A percentile compares a stretch with the other conserved stretches of the same genome.
Evolutionary conservation across 2,113 vertebrate species (phyloP).

Genomic region (Corvus moneduloides): DNA sequence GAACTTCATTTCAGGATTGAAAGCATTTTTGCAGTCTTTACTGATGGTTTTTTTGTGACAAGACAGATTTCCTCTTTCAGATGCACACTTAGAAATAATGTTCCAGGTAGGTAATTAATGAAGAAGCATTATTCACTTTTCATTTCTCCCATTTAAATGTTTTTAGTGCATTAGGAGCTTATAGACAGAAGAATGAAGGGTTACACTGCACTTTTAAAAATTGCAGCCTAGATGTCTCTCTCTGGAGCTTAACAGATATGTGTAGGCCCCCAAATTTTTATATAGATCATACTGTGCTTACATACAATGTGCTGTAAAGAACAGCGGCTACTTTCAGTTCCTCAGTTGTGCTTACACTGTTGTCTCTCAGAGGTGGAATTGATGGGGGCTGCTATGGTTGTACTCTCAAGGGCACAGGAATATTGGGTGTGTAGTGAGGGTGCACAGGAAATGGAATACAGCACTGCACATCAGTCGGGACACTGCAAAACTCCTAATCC

Average conservation of each 20-base stretch:
- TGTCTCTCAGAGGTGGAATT: neutral
- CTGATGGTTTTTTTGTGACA: neutral
- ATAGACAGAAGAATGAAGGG: neutral
- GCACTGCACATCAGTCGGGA: neutral
- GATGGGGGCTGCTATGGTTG: neutral
- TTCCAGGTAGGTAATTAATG: neutral
- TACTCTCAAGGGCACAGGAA: neutral
- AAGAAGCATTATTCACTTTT: neutral
- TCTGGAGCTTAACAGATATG: neutral
- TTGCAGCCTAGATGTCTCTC: neutral
- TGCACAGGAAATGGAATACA: neutral
- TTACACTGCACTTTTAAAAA: neutral
- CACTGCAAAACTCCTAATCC: neutral
- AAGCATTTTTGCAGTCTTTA: neutral
- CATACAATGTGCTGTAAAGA: neutral
- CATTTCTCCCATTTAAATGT: neutral
- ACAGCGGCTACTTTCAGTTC: neutral
- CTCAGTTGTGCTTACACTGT: neutral
- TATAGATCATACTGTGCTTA: neutral
- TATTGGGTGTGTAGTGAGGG: neutral
- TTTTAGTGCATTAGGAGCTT: neutral
- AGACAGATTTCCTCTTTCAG: neutral
- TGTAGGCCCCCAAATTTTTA: neutral
- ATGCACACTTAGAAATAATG: neutral
- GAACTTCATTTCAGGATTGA: neutral